Evolutionary conservation across 1,140 invertebrate genomes (phyloP), one percentile per base, ranked within the genome.

Genomic region (Leptinotarsa defecta): DNA sequence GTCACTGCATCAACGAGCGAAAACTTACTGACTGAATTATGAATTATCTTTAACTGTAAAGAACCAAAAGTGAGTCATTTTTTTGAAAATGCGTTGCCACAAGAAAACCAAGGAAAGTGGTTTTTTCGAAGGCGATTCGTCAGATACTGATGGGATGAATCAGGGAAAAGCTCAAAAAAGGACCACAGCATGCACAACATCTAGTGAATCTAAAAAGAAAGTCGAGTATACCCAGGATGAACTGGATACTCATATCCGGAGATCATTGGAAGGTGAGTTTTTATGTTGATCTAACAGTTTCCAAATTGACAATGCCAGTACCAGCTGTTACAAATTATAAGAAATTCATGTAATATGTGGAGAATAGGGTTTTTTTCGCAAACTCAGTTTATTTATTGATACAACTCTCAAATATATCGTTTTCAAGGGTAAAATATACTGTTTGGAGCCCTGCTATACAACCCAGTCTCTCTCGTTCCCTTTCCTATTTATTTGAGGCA

Each of bases 101-200:
- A 86, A 86, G 75, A 84, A 84, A 81, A 86, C 85, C 75, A 86
- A 86, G 71, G 85, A 86, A 82, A 86, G 85, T 81, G 85, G 85
- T 49, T 86, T 84, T 79, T 86, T 86, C 76, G 85, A 86, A 76
- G 84, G 83, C 64, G 83, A 84, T 80, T 85, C 83, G 24, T 82
- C 81, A 27, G 84, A 85, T 76, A 82, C 79, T 22, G 84, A 84
- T 76, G 69, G 72, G 74, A 49, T 52, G 24, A 84, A 81, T 70
- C 84, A 84, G 84, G 84, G 84, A 20, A 84, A 82, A 78, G 82
- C 84, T 64, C 76, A 84, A 57, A 85, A 85, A 84, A 83, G 85
- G 79, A 86, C 85, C 80, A 84, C 83, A 81, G 81, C 84, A 68
- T 82, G 80, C 74, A 83, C 81, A 48, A 80, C 80, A 27, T 84